phyloP scores from a whole-genome alignment of 2,113 vertebrate genomes.

The Fregata magnificens region DNA sequence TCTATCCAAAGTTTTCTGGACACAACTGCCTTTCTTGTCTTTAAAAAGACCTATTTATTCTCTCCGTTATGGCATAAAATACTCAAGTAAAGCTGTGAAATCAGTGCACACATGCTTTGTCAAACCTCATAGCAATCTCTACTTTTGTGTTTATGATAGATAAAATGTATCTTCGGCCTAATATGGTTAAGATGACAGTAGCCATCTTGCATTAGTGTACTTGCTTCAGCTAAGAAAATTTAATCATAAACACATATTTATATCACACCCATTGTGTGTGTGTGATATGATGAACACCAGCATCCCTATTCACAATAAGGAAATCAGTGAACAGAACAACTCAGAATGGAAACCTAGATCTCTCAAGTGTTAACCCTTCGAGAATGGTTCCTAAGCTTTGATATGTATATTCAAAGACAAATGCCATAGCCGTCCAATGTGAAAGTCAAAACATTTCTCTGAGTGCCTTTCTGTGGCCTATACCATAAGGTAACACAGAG shows the following conservation, averaged over 20 bases:
- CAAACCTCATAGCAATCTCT: not conserved
- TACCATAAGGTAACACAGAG: not conserved
- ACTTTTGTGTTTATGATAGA: not conserved
- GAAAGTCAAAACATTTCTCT: not conserved
- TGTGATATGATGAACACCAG: not conserved
- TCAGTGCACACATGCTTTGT: not conserved
- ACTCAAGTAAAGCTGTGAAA: not conserved
- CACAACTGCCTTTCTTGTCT: not conserved
- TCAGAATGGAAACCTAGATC: not conserved
- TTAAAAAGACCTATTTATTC: not conserved
- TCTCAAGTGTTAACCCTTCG: not conserved
- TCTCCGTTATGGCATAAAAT: not conserved
- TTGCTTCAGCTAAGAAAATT: not conserved
- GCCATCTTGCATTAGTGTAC: not conserved
- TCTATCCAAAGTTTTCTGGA: not conserved
- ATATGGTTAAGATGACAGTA: not conserved
- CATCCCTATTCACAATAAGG: not conserved
- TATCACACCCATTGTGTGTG: not conserved
- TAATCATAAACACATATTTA: not conserved
- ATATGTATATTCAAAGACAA: not conserved
- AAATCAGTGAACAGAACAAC: not conserved
- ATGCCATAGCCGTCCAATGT: not conserved
- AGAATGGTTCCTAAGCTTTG: not conserved
- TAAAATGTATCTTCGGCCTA: not conserved
- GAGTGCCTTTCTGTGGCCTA: not conserved